Evolutionary conservation across 2,113 vertebrate species (phyloP), one percentile per base, ranked within the genome.

Genomic region (Dunckerocampus dactyliophorus): DNA sequence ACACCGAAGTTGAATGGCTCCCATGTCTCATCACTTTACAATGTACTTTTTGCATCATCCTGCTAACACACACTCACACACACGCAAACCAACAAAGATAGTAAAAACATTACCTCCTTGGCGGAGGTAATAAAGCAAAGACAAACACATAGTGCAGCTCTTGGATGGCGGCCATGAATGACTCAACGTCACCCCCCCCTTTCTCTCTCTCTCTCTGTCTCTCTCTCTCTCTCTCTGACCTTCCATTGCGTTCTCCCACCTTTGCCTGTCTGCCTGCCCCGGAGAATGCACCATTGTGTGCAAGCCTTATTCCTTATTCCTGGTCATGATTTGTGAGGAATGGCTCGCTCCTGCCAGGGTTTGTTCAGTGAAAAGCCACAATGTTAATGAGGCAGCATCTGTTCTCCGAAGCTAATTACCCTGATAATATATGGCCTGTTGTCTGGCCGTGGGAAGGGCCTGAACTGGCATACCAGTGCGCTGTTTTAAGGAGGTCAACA

Each of bases 341-440:
- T 74, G 75, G 17, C 72, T 48, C 1, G 46, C 59, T 60, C 7
- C 9, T 24, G 22, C 46, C 59, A 28, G 8, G 47, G 65, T 28
- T 63, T 31, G 67, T 65, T 77, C 70, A 69, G 47, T 31, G 66
- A 55, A 16, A 61, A 46, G 62, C 74, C 54, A 2, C 49, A 21
- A 68, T 64, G 75, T 58, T 75, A 77, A 81, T 74, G 54, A 52
- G 34, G 64, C 62, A 70, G 62, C 76, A 77, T 82, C 59, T 62
- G 65, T 76, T 78, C 83, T 85, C 67, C 45, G 20, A 53, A 81
- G 76, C 76, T 84, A 81, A 87, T 85, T 84, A 68, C 69, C 77
- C 79, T 43, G 75, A 75, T 86, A 78, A 85, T 84, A 81, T 77
- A 85, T 59, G 83, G 73, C 73, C 74, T 72, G 73, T 76, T 82